A percentile compares a stretch with the other conserved stretches of the same genome.
Conservation (phyloP, 1,140 invertebrate species). For the Ips nitidus region DNA sequence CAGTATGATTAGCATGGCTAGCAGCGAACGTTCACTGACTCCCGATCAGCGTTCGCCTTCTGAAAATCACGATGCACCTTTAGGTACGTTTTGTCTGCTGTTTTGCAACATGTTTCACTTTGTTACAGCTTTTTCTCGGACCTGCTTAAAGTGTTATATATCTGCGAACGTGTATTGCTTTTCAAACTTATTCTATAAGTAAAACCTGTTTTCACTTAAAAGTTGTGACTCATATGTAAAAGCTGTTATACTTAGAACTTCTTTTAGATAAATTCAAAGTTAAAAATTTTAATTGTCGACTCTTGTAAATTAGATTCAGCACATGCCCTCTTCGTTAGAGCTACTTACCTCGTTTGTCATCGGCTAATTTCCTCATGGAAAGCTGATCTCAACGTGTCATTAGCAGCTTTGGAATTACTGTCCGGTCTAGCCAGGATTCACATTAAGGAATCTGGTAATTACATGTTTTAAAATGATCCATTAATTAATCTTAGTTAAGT, state of each 20-base stretch:
- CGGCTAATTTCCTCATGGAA: slow-evolving; percentile 95
- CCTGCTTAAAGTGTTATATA: no score
- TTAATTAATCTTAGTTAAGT: neutral
- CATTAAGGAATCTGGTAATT: slow-evolving; percentile 79
- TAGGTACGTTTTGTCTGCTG: slow-evolving; percentile 44
- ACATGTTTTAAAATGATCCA: slow-evolving; percentile 1
- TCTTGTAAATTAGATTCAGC: slow-evolving; percentile 66
- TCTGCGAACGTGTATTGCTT: no score
- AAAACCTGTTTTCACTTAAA: no score
- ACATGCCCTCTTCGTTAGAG: slow-evolving; percentile 84
- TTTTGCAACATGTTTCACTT: neutral
- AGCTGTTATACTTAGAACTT: neutral
- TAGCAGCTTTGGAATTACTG: slow-evolving; percentile 90
- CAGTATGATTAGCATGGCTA: slow-evolving; percentile 50
- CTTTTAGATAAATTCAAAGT: neutral
- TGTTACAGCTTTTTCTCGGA: no score
- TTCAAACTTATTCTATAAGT: no score
- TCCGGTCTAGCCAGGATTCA: slow-evolving; percentile 84
- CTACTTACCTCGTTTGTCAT: slow-evolving; percentile 92
- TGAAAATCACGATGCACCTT: slow-evolving; percentile 40
- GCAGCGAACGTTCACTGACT: slow-evolving; percentile 46
- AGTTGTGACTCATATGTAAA: neutral
- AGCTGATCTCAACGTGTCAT: slow-evolving; percentile 89
- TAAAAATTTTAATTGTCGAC: neutral
- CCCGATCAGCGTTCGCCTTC: slow-evolving; percentile 39